Evolutionary conservation across 1,140 invertebrate species (phyloP), one percentile per base, ranked within the genome.

Genomic region (Odontomachus brunneus): DNA sequence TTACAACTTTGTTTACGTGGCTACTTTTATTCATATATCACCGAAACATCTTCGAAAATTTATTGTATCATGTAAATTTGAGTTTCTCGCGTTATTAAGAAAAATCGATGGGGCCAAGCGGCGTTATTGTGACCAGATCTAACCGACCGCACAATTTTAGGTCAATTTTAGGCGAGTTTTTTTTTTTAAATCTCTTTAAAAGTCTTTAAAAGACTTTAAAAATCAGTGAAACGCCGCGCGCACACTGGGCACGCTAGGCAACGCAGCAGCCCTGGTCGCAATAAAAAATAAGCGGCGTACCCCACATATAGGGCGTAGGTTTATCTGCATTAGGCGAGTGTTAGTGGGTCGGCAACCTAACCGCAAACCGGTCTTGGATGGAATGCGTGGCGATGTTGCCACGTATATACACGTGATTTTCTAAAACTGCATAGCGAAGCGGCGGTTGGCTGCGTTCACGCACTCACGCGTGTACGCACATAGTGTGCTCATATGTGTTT

Each of bases 371-470:
- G 91, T 91, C 88, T 69, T 85, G 82, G 82, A 89, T 90, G 89
- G 89, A 90, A 91, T 92, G 88, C 74, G 49, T 44, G 11, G 91
- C 91, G 85, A 75, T 84, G 91, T 92, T 93, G 91, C 91, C 91
- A 92, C 90, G 66, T 91, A 84, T 90, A 83, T 89, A 22, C 15
- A 66, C 84, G 74, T 87, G 63, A 84, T 89, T 89, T 88, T 71
- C 86, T 78, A 82, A 92, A 92, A 91, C 83, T 92, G 91, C 92
- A 92, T 85, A 11, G 22, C 17, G 5, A 26, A 48, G n/a, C 65
- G 11, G 19, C 48, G 19, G 33, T 38, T 22, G 14, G 14, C 60
- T 17, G n/a, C 5, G 24, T 57, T 11, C 44, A 5, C 63, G 15
- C 59, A 53, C 49, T 11, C 51, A 24, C 26, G n/a, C n/a, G 9